Base-by-base conservation (phyloP, 2,797 vertebrate genomes). In the Lophius americanus region DNA sequence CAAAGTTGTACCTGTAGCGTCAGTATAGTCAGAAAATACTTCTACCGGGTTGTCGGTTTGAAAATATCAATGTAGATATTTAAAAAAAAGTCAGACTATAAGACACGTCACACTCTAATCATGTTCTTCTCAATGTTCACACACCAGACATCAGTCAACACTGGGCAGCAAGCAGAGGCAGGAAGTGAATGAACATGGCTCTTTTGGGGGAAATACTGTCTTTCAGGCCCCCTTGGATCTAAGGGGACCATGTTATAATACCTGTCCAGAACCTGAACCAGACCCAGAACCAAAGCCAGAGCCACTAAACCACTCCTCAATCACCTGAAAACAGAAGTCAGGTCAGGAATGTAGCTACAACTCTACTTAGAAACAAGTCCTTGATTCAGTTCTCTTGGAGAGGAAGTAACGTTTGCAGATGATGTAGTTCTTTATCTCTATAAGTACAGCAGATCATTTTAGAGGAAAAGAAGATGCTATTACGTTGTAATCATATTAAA, bases 291-390 rank as follows among this genome's bases (percentile, higher is more conserved):
- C 65, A 83, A 74, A 81, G 0, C 68, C 79, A 77, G 63, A 86
- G 60, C 85, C 85, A 91, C 86, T 93, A 91, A 92, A 88, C 91
- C 88, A 90, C 78, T 92, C 90, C 72, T 91, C 87, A 89, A 83
- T 79, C 55, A 91, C 90, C 91, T 90, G 88, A 14, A 91, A 92
- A 92, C 64, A 92, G 60, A 84, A 47, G 52, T 51, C 63, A 43
- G 46, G 52, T 68, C 36, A 84, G 59, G 11, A 59, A 66, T 44
- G 14, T 5, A 42, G 4, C 8, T 6, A 38, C n/a, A 10, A 6
- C 23, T 23, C 23, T 23, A 23, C 23, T 23, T 49, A 2, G 13
- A 49, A 12, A 49, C 13, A 49, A 37, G 10, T 52, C 51, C 32
- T 3, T 44, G 43, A 11, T 0, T 11, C 5, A 5, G 43, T 4